Evolutionary conservation across 2,888 invertebrate genomes (phyloP).

Genomic region (Noctua janthe): DNA sequence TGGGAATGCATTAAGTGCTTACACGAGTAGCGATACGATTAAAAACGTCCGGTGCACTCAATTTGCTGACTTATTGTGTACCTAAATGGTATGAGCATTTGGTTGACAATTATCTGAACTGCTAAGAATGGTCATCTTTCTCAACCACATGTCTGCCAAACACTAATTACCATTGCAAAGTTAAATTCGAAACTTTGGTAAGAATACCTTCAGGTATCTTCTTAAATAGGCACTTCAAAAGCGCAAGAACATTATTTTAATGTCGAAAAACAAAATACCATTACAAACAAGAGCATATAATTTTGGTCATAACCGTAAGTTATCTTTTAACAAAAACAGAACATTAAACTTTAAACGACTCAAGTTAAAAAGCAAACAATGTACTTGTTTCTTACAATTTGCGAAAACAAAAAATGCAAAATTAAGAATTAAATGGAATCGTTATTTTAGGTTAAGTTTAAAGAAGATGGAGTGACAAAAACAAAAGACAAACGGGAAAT

Average conservation of each 20-base stretch:
- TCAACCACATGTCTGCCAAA: not conserved
- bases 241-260: conserved; percentile 3
- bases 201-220: not conserved
- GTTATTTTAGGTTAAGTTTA: not conserved
- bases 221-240: not conserved
- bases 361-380: conserved; percentile 26
- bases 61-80: conserved; percentile 19
- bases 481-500: not conserved
- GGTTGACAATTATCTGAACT: not conserved
- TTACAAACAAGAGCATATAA: conserved; percentile 13
- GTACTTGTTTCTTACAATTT: conserved; percentile 25
- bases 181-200: not conserved
- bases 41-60: conserved; percentile 3
- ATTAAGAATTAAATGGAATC: not conserved
- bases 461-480: not conserved
- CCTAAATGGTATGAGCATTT: conserved; percentile 7
- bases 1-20: conserved; percentile 17
- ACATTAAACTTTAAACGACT: conserved; percentile 34
- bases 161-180: not conserved
- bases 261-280: conserved; percentile 14
- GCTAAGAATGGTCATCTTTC: not conserved
- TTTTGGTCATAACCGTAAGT: conserved; percentile 4
- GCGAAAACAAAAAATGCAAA: conserved; percentile 7
- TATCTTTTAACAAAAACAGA: conserved; percentile 36
- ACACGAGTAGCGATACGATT: not conserved